Evolutionary conservation across 2,888 invertebrate genomes (phyloP).

Genomic region (Muscina levida): DNA sequence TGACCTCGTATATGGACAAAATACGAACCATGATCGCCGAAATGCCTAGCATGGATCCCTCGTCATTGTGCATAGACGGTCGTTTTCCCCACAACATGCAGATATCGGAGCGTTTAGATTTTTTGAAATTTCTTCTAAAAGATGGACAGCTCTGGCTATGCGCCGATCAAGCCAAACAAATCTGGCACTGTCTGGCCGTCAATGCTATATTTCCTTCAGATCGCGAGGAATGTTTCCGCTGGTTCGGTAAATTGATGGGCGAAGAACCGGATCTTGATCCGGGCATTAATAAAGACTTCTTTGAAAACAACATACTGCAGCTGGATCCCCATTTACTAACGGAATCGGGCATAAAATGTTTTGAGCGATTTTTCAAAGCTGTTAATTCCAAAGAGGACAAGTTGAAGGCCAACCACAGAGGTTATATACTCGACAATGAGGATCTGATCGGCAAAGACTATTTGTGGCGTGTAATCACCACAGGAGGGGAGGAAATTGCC

Average conservation of each 20-base stretch:
- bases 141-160: conserved; percentile 98
- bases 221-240: conserved; percentile 97
- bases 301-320: conserved; percentile 95
- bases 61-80: conserved; percentile 86
- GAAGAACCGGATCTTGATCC: conserved; percentile 98
- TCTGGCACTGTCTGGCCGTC: conserved; percentile 97
- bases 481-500: conserved; percentile 95
- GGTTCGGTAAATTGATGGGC: conserved; percentile 98
- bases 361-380: conserved; percentile 85
- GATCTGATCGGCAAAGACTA: conserved; percentile 98
- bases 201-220: conserved; percentile 95
- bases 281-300: conserved; percentile 96
- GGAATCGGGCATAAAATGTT: conserved; percentile 96
- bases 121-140: conserved; percentile 94
- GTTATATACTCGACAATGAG: conserved; percentile 93
- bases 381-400: conserved; percentile 97
- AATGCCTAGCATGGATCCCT: conserved; percentile 88
- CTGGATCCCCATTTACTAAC: conserved; percentile 94
- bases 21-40: conserved; percentile 82
- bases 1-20: conserved; percentile 94
- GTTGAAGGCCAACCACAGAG: conserved; percentile 91
- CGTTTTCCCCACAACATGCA: conserved; percentile 95
- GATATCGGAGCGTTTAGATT: conserved; percentile 96
- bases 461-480: conserved; percentile 95
- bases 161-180: conserved; percentile 97